Evolutionary conservation across 1,140 invertebrate genomes (phyloP).

Genomic region (Drosophila simulans): DNA sequence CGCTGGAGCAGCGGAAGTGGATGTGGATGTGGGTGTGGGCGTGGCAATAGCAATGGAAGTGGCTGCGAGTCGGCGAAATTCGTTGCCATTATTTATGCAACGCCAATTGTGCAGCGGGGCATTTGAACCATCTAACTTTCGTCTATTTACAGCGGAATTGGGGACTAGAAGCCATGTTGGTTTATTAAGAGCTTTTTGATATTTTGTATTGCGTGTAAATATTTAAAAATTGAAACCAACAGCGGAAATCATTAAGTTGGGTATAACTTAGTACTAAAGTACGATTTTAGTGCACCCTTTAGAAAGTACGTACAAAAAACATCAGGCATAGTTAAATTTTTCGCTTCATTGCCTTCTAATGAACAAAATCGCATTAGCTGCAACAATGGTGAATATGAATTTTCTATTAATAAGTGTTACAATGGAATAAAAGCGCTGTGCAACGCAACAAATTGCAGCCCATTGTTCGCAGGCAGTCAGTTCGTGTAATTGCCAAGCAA

Average conservation of each 20-base stretch:
- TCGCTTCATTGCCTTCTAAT: slow-evolving; percentile 10
- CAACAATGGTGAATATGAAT: slow-evolving; percentile 5
- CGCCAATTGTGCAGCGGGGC: slow-evolving; percentile 37
- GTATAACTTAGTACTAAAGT: too few relatives aligned
- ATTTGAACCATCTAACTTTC: not conserved
- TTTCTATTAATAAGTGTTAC: slow-evolving; percentile 32
- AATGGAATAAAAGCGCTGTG: slow-evolving; percentile 13
- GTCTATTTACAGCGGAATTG: not conserved
- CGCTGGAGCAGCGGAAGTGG: slow-evolving; percentile 38
- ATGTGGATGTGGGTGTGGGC: not conserved
- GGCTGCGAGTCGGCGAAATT: slow-evolving; percentile 37
- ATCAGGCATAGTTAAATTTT: not conserved
- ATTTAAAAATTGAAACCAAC: not conserved
- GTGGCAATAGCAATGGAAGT: slow-evolving; percentile 32
- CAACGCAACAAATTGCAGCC: slow-evolving; percentile 26
- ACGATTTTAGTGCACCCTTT: too few relatives aligned
- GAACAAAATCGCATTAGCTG: slow-evolving; percentile 34
- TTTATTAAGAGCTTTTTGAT: not conserved
- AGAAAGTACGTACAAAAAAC: too few relatives aligned
- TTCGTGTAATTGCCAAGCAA: slow-evolving; percentile 37
- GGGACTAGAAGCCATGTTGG: not conserved
- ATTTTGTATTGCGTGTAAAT: not conserved
- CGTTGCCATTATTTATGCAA: slow-evolving; percentile 62
- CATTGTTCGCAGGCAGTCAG: slow-evolving; percentile 20
- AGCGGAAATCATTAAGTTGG: too few relatives aligned